Base-by-base conservation (phyloP, 2,113 vertebrate genomes). In the Marcusenius ussheri region DNA sequence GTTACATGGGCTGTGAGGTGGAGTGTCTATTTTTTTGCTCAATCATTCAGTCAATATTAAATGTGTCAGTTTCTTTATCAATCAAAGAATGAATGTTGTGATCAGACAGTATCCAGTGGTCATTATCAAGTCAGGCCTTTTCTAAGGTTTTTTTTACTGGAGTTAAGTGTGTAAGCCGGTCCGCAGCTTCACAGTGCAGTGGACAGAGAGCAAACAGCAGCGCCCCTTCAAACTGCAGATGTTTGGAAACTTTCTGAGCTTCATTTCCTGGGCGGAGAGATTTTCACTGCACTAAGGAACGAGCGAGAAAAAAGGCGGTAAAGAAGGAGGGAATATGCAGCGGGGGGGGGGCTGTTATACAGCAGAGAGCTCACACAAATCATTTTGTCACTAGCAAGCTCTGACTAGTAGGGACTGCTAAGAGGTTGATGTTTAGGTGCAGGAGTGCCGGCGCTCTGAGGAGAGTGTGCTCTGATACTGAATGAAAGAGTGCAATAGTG, bases 241-340 rank as follows among this genome's bases (percentile, higher is more conserved):
- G 80, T 89, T 90, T 84, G 83, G 83, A 84, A 84, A 42, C 42
- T 84, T 42, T 83, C 89, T 66, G 35, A 80, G 35, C 74, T 88
- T 94, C 93, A 93, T 93, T 95, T 95, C 95, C 95, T 95, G 95
- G 95, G 95, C 94, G 95, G 95, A 94, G 94, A 89, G 77, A 39
- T 42, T 88, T 35, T 77, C 11, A 35, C 56, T 49, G 45, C 13
- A 49, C 86, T 35, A 62, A 83, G 87, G 46, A 77, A 80, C 87
- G 77, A 90, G 80, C 35, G 5, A 49, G 58, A 86, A 31, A 85
- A 31, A 83, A 24, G 49, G 87, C 15, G 21, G 49, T 39, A 89
- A 39, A 27, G 86, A 88, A 46, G 31, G 66, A 62, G 70, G 39
- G 74, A 8, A 27, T 50, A 56, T 47, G n/a, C 19, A 0, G 17